Evolutionary conservation across 1,140 invertebrate genomes (phyloP).

Genomic region (Dryas iulia): DNA sequence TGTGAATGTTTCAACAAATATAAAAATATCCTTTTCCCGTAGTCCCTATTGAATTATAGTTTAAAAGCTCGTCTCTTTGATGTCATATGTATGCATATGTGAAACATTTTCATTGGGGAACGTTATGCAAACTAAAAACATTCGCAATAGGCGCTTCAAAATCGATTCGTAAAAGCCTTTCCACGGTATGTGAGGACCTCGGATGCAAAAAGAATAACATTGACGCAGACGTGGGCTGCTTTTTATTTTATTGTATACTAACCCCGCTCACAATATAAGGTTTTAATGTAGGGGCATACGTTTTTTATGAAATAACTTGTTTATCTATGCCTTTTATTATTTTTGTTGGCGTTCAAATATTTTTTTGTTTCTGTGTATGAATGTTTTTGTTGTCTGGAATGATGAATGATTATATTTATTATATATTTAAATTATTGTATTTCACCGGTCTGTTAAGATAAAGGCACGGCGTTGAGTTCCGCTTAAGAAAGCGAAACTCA

Average conservation of each 20-base stretch:
- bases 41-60: neutral
- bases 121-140: conserved; percentile 3
- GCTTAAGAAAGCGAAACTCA: too few relatives aligned
- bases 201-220: conserved; percentile 3
- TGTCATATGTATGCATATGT: neutral
- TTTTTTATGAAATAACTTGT: conserved; percentile 3
- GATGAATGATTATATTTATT: too few relatives aligned
- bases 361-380: neutral
- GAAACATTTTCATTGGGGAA: neutral
- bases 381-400: too few relatives aligned
- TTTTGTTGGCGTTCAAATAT: neutral
- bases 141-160: conserved; percentile 1
- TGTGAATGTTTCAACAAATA: neutral
- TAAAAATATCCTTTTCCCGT: neutral
- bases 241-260: conserved; percentile 4
- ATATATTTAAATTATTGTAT: too few relatives aligned
- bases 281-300: neutral
- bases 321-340: conserved; percentile 1
- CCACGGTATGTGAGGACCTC: neutral
- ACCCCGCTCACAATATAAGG: conserved; percentile 2
- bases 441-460: too few relatives aligned
- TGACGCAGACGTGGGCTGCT: neutral
- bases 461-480: too few relatives aligned
- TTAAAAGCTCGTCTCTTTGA: neutral
- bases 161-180: conserved; percentile 3